A percentile compares a stretch with the other conserved stretches of the same genome.
Conservation (phyloP, 1,140 invertebrate species). For the Papilio helenus region DNA sequence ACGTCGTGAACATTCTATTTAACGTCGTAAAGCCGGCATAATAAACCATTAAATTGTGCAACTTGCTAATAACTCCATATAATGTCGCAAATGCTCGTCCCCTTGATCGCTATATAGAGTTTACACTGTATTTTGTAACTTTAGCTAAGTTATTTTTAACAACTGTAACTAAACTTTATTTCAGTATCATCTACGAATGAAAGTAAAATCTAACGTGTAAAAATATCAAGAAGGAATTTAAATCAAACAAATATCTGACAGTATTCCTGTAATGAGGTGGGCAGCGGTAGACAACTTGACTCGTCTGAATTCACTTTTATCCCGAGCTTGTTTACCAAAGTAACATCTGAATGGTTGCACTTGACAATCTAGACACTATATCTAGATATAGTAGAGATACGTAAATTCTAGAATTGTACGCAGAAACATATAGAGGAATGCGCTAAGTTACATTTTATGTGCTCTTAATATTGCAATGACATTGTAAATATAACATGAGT, state of each 20-base stretch:
- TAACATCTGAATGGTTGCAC: slow-evolving; percentile 14
- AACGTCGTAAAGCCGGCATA: no score
- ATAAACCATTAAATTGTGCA: no score
- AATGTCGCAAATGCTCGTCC: no score
- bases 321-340: not conserved
- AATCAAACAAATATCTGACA: not conserved
- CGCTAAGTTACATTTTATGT: not conserved
- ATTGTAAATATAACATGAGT: not conserved
- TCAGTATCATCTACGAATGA: no score
- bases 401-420: not conserved
- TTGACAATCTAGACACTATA: not conserved
- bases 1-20: no score
- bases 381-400: slow-evolving; percentile 1
- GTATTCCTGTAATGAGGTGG: not conserved
- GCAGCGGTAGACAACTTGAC: not conserved
- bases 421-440: not conserved
- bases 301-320: slow-evolving; percentile 6
- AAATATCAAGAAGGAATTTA: not conserved
- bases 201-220: no score
- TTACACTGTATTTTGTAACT: no score
- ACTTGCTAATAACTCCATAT: no score
- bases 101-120: no score
- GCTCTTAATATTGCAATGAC: not conserved
- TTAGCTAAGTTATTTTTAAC: no score
- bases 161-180: no score